Evolutionary conservation across 2,113 vertebrate species (phyloP), one percentile per base, ranked within the genome.

Genomic region (Australoheros scitulus): DNA sequence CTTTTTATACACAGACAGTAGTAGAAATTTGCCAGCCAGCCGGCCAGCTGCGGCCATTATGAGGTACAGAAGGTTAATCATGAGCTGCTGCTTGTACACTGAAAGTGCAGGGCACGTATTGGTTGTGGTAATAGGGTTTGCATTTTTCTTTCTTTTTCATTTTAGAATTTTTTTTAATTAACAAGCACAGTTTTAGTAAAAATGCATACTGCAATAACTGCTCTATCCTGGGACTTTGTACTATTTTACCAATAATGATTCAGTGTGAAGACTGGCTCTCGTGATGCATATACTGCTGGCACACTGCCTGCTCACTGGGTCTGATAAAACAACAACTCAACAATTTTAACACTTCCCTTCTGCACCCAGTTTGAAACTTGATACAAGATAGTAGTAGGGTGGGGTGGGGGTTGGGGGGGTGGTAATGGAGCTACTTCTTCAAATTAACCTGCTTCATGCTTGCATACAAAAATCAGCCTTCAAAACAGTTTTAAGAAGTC

Each of bases 191-290:
- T 79, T 83, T 68, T 59, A 61, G 47, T 57, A 24, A 70, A 18
- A 65, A 32, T 79, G 15, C 13, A 84, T 74, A 41, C 32, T 13
- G 36, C 65, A 75, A 29, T 57, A 29, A 78, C 63, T 60, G 50
- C 59, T 63, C 29, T 60, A 8, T 80, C 18, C 7, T 24, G 18
- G 18, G 41, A 36, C 41, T 82, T 47, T 84, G 41, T 63, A 29
- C 61, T 60, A 77, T 85, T 85, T 87, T 76, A 63, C 74, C 63
- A 80, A 76, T 61, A 68, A 72, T 79, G 56, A 77, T 85, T 84
- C 18, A 80, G 63, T 47, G 26, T 26, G 26, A 26, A 26, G 26
- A 26, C 34, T 56, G 38, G 41, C 58, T 84, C 74, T 86, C 60
- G 20, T 79, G 76, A 84, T 85, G 57, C 82, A 59, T 61, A 60